These are phyloP conservation scores for Notarius quadriscutis DNA, from an alignment of 2,113 vertebrate species.

Conservation along the genomic window DNA sequence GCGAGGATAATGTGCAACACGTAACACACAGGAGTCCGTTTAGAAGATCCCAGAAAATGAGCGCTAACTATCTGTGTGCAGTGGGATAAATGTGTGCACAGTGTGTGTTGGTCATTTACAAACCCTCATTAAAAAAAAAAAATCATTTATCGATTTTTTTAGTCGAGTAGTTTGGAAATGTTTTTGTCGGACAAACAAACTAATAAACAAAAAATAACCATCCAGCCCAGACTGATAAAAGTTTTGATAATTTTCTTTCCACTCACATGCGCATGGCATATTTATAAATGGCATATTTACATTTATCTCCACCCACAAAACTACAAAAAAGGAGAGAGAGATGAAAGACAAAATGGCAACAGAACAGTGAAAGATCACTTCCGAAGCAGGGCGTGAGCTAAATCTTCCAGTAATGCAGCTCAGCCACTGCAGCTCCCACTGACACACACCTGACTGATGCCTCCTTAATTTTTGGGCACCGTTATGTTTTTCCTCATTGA, in stretches of 20 bases:
- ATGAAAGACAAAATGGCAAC: not conserved
- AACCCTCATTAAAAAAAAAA: not conserved
- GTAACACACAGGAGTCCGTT: too few relatives aligned
- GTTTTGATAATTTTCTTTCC: not conserved
- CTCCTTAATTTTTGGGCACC: too few relatives aligned
- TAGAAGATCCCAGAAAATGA: not conserved
- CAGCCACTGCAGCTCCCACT: not conserved
- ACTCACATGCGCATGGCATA: not conserved
- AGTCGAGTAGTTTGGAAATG: not conserved
- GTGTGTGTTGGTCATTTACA: not conserved
- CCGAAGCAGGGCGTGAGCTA: not conserved
- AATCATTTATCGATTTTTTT: not conserved
- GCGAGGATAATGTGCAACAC: too few relatives aligned
- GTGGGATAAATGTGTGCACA: not conserved
- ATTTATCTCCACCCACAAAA: not conserved
- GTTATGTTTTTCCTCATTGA: not conserved
- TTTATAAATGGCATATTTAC: not conserved
- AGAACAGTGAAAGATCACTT: not conserved
- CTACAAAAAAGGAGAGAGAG: not conserved
- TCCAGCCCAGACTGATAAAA: not conserved
- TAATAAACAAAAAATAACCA: not conserved
- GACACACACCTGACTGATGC: too few relatives aligned
- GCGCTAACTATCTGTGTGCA: not conserved
- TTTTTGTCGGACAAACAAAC: not conserved
- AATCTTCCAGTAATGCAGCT: not conserved